Percentiles rank a stretch among this genome's conserved stretches.
Evolutionary conservation across 2,888 invertebrate genomes (phyloP).

Genomic region (Chorisops tibialis): DNA sequence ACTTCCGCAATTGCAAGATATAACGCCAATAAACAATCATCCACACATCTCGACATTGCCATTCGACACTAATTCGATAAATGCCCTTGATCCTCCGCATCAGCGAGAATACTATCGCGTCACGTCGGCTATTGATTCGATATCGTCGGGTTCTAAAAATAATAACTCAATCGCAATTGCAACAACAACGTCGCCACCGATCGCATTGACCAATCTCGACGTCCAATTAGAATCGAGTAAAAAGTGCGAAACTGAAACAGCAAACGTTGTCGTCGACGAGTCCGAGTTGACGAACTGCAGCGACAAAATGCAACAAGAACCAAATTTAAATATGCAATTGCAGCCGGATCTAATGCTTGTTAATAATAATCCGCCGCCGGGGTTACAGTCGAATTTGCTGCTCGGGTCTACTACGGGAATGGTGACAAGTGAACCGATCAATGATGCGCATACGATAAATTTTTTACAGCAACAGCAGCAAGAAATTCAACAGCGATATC

Average conservation of each 20-base stretch:
- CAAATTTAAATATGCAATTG: conserved; percentile 51
- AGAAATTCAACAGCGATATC: conserved; percentile 49
- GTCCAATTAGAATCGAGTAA: neutral
- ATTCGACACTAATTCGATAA: conserved; percentile 30
- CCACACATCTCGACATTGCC: conserved; percentile 27
- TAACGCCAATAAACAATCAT: conserved; percentile 38
- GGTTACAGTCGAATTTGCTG: conserved; percentile 37
- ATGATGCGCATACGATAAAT: conserved; percentile 39
- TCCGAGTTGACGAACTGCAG: neutral
- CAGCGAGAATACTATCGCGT: conserved; percentile 26
- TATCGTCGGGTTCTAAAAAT: conserved; percentile 32
- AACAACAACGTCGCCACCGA: conserved; percentile 36
- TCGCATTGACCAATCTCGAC: neutral
- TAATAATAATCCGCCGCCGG: conserved; percentile 46
- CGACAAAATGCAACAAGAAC: conserved; percentile 49
- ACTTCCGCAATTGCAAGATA: conserved; percentile 37
- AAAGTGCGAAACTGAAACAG: neutral
- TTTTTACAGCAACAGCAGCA: conserved; percentile 49
- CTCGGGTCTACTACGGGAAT: conserved; percentile 31
- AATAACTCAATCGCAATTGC: conserved; percentile 38
- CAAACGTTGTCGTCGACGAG: neutral
- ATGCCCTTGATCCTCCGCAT: conserved; percentile 31
- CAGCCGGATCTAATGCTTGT: conserved; percentile 47
- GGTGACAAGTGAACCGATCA: conserved; percentile 40
- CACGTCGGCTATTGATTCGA: conserved; percentile 20